Conservation (phyloP, 2,888 invertebrate species). For the Escarpia spicata region DNA sequence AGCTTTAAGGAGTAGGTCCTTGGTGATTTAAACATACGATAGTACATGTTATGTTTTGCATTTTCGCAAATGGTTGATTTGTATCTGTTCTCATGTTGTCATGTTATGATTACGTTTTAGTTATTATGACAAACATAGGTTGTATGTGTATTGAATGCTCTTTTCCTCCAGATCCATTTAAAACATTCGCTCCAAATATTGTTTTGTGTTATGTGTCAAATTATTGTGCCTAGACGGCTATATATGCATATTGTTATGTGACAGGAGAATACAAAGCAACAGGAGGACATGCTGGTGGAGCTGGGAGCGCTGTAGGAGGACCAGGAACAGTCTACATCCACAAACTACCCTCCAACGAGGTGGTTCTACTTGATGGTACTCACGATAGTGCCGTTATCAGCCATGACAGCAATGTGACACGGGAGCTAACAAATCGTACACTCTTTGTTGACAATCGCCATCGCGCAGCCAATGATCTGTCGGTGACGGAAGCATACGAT, state of each 20-base stretch:
- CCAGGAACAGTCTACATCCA: slow-evolving; percentile 53
- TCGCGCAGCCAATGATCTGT: not conserved
- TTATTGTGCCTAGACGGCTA: no score
- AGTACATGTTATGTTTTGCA: no score
- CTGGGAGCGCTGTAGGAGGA: slow-evolving; percentile 46
- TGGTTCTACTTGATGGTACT: not conserved
- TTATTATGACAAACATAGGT: no score
- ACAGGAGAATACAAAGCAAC: slow-evolving; percentile 45
- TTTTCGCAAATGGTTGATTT: no score
- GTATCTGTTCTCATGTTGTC: no score
- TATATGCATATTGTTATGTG: not conserved
- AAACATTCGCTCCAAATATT: no score
- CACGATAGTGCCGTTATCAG: not conserved
- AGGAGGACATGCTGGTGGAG: slow-evolving; percentile 45
- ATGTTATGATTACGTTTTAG: no score
- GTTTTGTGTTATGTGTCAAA: no score
- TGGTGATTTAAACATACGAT: no score
- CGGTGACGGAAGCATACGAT: slow-evolving; percentile 24
- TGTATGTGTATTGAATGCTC: no score
- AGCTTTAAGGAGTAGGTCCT: no score
- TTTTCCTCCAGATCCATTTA: no score
- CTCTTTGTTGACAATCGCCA: slow-evolving; percentile 46
- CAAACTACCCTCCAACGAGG: slow-evolving; percentile 40
- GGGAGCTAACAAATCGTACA: slow-evolving; percentile 45
- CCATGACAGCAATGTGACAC: slow-evolving; percentile 25